Base-by-base conservation (phyloP, 2,113 vertebrate genomes). In the Cervus canadensis region DNA sequence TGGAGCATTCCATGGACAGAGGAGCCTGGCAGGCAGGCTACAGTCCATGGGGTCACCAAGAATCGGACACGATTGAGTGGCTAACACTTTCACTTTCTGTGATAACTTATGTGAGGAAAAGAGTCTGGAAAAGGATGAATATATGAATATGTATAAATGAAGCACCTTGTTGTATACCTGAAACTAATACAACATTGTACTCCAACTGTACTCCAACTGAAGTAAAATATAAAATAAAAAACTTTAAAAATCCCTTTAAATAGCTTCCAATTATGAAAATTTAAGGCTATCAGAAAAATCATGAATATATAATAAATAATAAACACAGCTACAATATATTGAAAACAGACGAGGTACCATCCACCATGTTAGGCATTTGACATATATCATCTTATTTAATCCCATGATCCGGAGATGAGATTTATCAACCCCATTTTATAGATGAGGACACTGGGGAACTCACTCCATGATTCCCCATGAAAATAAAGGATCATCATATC, bases 401-500 rank as follows among this genome's bases (percentile, higher is more conserved):
- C 23, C 28, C 60, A 64, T 5, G 1, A 28, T 7, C 56, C 50
- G 12, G 7, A 93, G 54, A 50, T 16, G 67, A 95, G 91, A 82
- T 43, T 56, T 71, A 88, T 45, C 62, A 30, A 87, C 12, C 6
- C 40, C 60, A 16, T 57, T 67, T 83, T 83, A 93, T 10, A 91
- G 67, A 86, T 71, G 45, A 89, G 91, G 95, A 96, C 87, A 94
- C 50, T 10, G 45, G 85, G 9, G 5, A 64, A 48, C 6, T n/a
- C 11, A 13, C 25, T 71, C 88, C 79, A 60, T 2, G 88, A 89
- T 87, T 67, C 71, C 57, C 76, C 78, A 16, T 28, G 67, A 94
- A 96, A 85, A 91, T 36, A 71, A 89, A 97, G 57, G 71, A 56
- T 64, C 89, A 79, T 94, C 94, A 54, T 79, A 94, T 17, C 56